Evolutionary conservation across 2,888 invertebrate genomes (phyloP), one percentile per base, ranked within the genome.

Genomic region (Camptogramma bilineatum): DNA sequence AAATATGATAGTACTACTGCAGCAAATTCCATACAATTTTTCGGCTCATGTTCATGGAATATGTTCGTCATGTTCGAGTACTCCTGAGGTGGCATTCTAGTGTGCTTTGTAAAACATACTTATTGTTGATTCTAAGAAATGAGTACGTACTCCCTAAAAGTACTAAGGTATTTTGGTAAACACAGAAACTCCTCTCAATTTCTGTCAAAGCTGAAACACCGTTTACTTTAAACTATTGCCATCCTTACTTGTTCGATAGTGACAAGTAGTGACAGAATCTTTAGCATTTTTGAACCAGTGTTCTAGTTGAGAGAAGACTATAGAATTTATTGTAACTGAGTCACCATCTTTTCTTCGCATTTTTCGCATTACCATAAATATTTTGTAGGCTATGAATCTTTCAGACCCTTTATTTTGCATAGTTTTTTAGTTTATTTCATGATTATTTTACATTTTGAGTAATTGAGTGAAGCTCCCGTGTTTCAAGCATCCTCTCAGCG

Each of bases 11-110:
- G 60, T 64, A 64, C 57, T 52, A 24, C 21, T 44, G 39, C 56
- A 62, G 71, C 64, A 62, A 68, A 71, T 71, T 65, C 70, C 69
- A 67, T 54, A 60, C 13, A 50, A 55, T 69, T 73, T 68, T 46
- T 24, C 59, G 53, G 69, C 74, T 81, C 76, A 78, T 75, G 78
- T 75, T 75, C 72, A 68, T 62, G 61, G 39, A 47, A 46, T 58
- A 51, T 13, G 7, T 21, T 19, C 3, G 51, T 42, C 51, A 51
- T 13, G 7, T 21, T 19, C 3, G 51, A 34, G 42, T 65, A 73
- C 62, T 62, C 63, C 75, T 66, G 66, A 74, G 72, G 65, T 63
- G 62, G 73, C 70, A 66, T 73, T 77, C 68, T 68, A 54, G 56
- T 52, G 57, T 48, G 42, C 24, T 55, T 59, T 19, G 44, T 56